Percentiles rank a stretch among this genome's conserved stretches.
Conservation (phyloP, 2,888 invertebrate genomes). For the Vesta saturnalis region DNA sequence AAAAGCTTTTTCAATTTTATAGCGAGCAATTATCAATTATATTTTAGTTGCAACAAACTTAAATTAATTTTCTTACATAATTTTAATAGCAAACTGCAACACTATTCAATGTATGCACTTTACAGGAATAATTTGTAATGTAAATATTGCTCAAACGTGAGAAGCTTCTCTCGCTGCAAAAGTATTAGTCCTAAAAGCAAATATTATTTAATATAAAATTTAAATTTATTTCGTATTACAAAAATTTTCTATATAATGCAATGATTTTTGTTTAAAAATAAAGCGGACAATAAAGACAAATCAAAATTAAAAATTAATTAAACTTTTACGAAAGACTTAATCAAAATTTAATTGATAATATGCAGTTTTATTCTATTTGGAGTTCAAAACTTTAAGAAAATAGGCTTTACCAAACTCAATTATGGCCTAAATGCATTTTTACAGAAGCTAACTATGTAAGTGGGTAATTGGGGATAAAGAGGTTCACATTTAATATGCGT, state of each 20-base stretch:
- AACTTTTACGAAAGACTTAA: not conserved
- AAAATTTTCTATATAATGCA: not conserved
- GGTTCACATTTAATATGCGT: too few species aligned
- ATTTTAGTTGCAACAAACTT: conserved; percentile 36
- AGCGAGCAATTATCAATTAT: conserved; percentile 38
- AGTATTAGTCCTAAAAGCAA: conserved; percentile 11
- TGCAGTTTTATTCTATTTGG: too few species aligned
- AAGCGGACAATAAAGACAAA: not conserved
- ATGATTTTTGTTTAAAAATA: too few species aligned
- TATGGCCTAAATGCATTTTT: too few species aligned
- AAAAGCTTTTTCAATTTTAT: conserved; percentile 26
- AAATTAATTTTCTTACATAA: conserved; percentile 33
- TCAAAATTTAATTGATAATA: not conserved
- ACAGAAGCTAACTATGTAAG: too few species aligned
- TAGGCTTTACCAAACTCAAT: too few species aligned
- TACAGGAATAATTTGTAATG: conserved; percentile 18
- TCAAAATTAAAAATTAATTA: not conserved
- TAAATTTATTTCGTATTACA: conserved; percentile 7
- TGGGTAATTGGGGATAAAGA: too few species aligned
- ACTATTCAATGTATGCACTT: conserved; percentile 20
- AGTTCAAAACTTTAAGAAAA: too few species aligned
- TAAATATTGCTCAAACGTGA: conserved; percentile 24
- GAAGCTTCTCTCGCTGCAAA: conserved; percentile 15
- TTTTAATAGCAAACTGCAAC: conserved; percentile 19
- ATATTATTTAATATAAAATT: conserved; percentile 21